Evolutionary conservation across 1,140 invertebrate genomes (phyloP).

Genomic region (Hycleus cichorii): DNA sequence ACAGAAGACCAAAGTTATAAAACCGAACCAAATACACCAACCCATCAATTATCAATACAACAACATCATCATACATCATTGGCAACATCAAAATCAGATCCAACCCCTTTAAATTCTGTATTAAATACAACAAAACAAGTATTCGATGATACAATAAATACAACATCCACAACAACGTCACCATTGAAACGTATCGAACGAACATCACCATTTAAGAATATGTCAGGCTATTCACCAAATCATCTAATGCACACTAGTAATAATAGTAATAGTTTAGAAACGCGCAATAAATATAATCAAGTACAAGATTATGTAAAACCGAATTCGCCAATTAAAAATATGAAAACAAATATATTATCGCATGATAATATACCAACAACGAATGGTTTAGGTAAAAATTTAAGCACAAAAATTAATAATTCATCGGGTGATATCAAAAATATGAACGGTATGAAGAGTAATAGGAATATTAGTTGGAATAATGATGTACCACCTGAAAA

Average conservation of each 20-base stretch:
- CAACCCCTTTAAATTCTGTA: conserved; percentile 37
- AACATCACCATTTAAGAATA: conserved; percentile 6
- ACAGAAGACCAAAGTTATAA: conserved; percentile 37
- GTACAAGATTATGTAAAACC: conserved; percentile 59
- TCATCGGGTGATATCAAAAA: conserved; percentile 22
- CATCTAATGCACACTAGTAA: neutral
- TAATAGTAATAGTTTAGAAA: neutral
- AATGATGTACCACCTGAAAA: conserved; percentile 63
- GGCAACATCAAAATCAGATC: conserved; percentile 40
- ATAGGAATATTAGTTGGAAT: conserved; percentile 58
- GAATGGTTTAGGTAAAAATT: neutral
- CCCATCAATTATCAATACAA: conserved; percentile 29
- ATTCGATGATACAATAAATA: conserved; percentile 33
- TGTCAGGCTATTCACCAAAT: neutral
- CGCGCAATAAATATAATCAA: neutral
- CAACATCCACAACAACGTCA: conserved; percentile 48
- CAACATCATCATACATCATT: conserved; percentile 25
- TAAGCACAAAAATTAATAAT: conserved; percentile 5
- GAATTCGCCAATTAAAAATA: conserved; percentile 57
- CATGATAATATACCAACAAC: conserved; percentile 44
- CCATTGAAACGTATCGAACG: conserved; percentile 35
- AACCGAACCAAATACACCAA: conserved; percentile 41
- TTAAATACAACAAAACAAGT: conserved; percentile 36
- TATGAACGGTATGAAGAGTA: conserved; percentile 44
- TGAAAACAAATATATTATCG: conserved; percentile 39